Evolutionary conservation across 1,140 invertebrate genomes (phyloP).

Genomic region (Drosophila miranda): DNA sequence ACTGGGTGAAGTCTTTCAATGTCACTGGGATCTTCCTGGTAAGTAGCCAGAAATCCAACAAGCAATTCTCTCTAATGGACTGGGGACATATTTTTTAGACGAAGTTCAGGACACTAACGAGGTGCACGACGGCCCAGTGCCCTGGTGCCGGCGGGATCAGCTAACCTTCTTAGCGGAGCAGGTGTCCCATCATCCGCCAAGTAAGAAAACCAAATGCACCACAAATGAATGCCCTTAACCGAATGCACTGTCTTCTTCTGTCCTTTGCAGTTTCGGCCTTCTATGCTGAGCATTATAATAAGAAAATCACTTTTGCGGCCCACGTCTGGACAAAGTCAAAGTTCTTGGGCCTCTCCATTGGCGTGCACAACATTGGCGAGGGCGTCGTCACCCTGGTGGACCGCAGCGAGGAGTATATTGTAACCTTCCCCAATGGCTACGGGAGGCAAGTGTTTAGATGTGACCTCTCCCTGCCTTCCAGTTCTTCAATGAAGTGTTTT

Average conservation of each 20-base stretch:
- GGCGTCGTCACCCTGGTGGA: constrained; percentile 92
- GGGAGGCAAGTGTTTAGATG: constrained; percentile 85
- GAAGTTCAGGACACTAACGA: constrained; percentile 49
- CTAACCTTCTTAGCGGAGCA: constrained; percentile 98
- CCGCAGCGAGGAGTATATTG: constrained; percentile 94
- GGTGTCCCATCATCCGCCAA: constrained; percentile 99
- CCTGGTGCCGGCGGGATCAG: constrained; percentile 91
- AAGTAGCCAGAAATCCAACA: not conserved
- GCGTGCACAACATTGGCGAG: constrained; percentile 93
- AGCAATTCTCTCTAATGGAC: not conserved
- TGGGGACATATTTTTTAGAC: constrained; percentile 19
- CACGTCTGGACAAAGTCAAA: constrained; percentile 99
- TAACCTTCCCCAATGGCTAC: constrained; percentile 98
- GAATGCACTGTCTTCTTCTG: not conserved
- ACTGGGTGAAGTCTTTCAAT: constrained; percentile 96
- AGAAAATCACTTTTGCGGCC: constrained; percentile 94
- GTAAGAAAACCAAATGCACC: constrained; percentile 83
- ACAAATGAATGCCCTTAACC: too few species aligned
- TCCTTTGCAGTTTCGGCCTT: constrained; percentile 92
- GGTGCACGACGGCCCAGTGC: constrained; percentile 90
- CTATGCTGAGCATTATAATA: constrained; percentile 96
- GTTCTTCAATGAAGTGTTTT: too few species aligned
- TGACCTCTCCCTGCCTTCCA: constrained; percentile 17
- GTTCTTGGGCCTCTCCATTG: constrained; percentile 97
- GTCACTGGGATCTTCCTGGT: constrained; percentile 90